A percentile compares a stretch with the other conserved stretches of the same genome.
Evolutionary conservation across 2,888 invertebrate genomes (phyloP).

Genomic region (Chloroclystis v-ata): DNA sequence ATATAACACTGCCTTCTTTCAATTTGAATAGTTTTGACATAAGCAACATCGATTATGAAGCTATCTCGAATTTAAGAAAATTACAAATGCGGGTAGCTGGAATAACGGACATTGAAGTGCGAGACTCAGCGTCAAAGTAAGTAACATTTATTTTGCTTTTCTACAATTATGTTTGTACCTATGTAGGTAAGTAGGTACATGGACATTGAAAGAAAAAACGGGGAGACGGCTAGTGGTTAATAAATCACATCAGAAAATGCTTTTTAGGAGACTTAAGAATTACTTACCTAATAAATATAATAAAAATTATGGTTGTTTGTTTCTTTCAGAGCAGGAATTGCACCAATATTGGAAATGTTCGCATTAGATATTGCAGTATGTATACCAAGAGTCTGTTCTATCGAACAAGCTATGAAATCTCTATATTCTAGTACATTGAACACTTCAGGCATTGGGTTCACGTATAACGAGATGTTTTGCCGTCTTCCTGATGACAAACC

Average conservation of each 20-base stretch:
- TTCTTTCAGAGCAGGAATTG: not conserved
- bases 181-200: too few species aligned
- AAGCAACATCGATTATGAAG: slow-evolving; percentile 18
- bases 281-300: too few species aligned
- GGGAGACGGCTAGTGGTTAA: too few species aligned
- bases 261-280: too few species aligned
- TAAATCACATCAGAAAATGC: too few species aligned
- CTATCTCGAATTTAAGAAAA: slow-evolving; percentile 9
- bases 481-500: slow-evolving; percentile 39
- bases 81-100: not conserved
- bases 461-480: slow-evolving; percentile 32
- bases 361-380: slow-evolving; percentile 33
- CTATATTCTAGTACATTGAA: slow-evolving; percentile 31
- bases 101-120: not conserved
- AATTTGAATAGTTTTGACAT: slow-evolving; percentile 22
- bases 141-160: too few species aligned
- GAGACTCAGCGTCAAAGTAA: too few species aligned
- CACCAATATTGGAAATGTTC: slow-evolving; percentile 12
- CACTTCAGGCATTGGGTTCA: slow-evolving; percentile 25
- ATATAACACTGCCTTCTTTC: slow-evolving; percentile 21
- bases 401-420: slow-evolving; percentile 29
- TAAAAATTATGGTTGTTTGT: too few species aligned
- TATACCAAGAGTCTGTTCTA: slow-evolving; percentile 39
- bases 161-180: too few species aligned
- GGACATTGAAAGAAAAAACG: too few species aligned